phyloP scores from a whole-genome alignment of 2,797 vertebrate genomes.

The Rhinophrynus dorsalis region DNA sequence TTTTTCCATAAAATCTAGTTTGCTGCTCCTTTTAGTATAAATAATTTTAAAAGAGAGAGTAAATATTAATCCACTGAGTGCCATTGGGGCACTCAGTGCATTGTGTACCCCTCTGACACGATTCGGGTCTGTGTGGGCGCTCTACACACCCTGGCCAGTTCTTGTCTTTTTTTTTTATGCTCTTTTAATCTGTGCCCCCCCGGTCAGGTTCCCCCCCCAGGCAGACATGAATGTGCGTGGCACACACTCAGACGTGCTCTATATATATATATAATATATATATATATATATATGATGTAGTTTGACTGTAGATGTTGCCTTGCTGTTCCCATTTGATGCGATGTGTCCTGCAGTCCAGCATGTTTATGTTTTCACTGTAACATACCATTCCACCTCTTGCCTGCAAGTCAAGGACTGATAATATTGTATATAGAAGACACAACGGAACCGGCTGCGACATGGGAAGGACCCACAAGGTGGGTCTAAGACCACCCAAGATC shows the following conservation, averaged over 20 bases:
- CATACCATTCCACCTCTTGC: constrained; percentile 73
- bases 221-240: too few species aligned
- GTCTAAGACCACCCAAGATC: constrained; percentile 57
- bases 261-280: constrained; percentile 58
- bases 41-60: too few species aligned
- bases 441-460: constrained; percentile 57
- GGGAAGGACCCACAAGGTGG: constrained; percentile 54
- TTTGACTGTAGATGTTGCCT: constrained; percentile 67
- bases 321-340: constrained; percentile 67
- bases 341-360: constrained; percentile 75
- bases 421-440: constrained; percentile 67
- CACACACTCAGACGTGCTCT: constrained; percentile 74
- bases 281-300: constrained; percentile 60
- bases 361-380: constrained; percentile 73
- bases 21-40: too few species aligned
- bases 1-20: too few species aligned
- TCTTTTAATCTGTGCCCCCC: too few species aligned
- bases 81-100: too few species aligned
- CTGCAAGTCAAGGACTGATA: constrained; percentile 64
- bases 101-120: too few species aligned
- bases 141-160: too few species aligned
- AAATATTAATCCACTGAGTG: too few species aligned
- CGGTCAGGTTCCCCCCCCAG: too few species aligned
- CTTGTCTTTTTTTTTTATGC: too few species aligned
- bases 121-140: too few species aligned